Conservation (phyloP, 2,888 invertebrate genomes). For the Ichneumoninae sp. region DNA sequence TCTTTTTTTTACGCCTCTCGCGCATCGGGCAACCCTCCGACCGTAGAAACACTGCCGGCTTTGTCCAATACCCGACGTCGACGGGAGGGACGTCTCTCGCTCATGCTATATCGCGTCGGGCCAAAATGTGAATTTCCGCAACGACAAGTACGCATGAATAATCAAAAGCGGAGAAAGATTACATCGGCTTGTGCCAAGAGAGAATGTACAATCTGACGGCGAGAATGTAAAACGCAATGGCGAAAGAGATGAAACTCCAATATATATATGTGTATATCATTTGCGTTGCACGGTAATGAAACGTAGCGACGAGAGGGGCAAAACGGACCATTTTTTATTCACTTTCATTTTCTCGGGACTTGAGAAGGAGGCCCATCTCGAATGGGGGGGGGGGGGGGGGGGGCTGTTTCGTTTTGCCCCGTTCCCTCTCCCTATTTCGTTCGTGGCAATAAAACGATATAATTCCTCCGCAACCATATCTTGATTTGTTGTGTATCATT, state of each 20-base stretch:
- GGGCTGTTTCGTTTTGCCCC: background rate
- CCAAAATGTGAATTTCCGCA: slow-evolving; percentile 58
- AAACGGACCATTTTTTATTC: background rate
- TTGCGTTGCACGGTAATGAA: slow-evolving; percentile 26
- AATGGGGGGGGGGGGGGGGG: background rate
- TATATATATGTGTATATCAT: slow-evolving; percentile 12
- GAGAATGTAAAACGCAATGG: background rate
- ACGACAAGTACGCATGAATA: slow-evolving; percentile 56
- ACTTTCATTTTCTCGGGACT: background rate
- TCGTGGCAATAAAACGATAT: slow-evolving; percentile 39
- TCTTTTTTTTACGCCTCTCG: slow-evolving; percentile 52
- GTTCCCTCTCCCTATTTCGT: background rate
- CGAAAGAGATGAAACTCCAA: background rate
- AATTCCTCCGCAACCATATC: slow-evolving; percentile 45
- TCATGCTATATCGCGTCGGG: slow-evolving; percentile 41
- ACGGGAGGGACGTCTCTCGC: slow-evolving; percentile 31
- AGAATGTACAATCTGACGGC: background rate
- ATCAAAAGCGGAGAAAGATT: slow-evolving; percentile 46
- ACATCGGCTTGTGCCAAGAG: background rate
- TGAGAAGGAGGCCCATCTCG: background rate
- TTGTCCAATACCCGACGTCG: slow-evolving; percentile 33
- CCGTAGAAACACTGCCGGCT: slow-evolving; percentile 20
- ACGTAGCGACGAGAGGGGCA: background rate
- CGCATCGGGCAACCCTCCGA: slow-evolving; percentile 25
- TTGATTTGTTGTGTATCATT: slow-evolving; percentile 36